Conservation (phyloP, 2,797 vertebrate genomes). For the Schizothorax lantsangensis region DNA sequence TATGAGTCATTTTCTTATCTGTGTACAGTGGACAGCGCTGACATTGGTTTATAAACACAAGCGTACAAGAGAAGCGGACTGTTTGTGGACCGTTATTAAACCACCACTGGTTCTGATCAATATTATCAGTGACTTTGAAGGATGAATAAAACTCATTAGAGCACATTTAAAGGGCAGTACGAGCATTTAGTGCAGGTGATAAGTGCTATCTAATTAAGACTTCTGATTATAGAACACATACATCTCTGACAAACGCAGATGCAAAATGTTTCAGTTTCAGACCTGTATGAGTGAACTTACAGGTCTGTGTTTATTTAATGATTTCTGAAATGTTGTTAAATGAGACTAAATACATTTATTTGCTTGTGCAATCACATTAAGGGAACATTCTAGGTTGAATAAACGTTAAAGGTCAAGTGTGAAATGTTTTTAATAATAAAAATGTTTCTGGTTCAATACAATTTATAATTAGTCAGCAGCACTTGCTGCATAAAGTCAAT, state of each 20-base stretch:
- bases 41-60: conserved; percentile 51
- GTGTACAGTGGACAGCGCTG: conserved; percentile 39
- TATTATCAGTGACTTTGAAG: conserved; percentile 45
- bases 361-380: neutral
- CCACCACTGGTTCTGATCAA: conserved; percentile 45
- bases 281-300: neutral
- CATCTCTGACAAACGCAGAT: conserved; percentile 25
- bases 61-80: neutral
- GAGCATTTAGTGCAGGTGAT: conserved; percentile 51
- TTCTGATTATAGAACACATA: conserved; percentile 43
- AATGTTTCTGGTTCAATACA: neutral
- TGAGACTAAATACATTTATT: neutral
- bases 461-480: neutral
- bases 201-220: conserved; percentile 58
- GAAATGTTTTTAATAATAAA: neutral
- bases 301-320: neutral
- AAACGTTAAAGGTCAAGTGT: neutral
- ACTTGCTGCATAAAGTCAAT: too few species aligned
- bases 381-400: neutral
- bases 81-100: conserved; percentile 46
- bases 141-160: conserved; percentile 61
- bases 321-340: neutral
- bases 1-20: conserved; percentile 32
- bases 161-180: conserved; percentile 8
- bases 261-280: neutral